phyloP scores from a whole-genome alignment of 2,113 vertebrate species.

The Sialia sialis region DNA sequence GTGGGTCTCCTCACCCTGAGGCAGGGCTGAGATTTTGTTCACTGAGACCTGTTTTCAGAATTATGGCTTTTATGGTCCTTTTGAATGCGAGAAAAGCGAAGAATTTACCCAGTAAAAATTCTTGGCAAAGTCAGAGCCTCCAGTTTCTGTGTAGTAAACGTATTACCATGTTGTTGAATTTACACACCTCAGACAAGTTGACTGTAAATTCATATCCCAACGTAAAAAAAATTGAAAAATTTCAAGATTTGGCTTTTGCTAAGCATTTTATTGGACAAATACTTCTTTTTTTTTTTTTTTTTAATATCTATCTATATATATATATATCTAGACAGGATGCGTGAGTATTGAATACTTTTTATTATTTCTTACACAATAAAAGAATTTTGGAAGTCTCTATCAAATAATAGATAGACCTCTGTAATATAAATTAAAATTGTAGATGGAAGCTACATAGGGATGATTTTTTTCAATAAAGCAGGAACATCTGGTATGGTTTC shows the following conservation, averaged over 20 bases:
- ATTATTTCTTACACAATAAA: background rate
- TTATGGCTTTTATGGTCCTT: background rate
- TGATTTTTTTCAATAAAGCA: background rate
- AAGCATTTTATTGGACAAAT: background rate
- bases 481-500: background rate
- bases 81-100: background rate
- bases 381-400: background rate
- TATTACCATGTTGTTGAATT: background rate
- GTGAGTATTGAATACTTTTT: background rate
- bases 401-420: background rate
- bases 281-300: background rate
- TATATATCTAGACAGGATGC: background rate
- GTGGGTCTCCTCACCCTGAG: background rate
- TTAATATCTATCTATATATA: no score
- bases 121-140: background rate
- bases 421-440: background rate
- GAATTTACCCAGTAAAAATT: constrained; percentile 28
- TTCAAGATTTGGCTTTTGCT: background rate
- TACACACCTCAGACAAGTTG: background rate
- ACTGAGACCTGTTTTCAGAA: background rate
- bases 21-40: background rate
- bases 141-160: background rate
- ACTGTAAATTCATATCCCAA: background rate
- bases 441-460: background rate
- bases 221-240: background rate